Evolutionary conservation across 1,140 invertebrate genomes (phyloP).

Genomic region (Diprion similis): DNA sequence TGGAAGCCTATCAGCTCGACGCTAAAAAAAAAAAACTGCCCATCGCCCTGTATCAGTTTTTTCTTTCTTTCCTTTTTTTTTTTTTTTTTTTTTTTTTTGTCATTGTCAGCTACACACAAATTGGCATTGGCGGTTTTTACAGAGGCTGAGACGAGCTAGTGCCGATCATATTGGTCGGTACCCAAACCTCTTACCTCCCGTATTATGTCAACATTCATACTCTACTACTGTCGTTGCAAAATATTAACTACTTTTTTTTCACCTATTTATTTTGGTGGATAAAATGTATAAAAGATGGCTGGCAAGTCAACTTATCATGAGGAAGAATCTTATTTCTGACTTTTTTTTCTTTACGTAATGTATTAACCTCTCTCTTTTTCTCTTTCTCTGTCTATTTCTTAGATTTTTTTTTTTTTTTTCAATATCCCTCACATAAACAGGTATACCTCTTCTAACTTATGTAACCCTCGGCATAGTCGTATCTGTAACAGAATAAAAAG

Average conservation of each 20-base stretch:
- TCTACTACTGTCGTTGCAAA: constrained; percentile 57
- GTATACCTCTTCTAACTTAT: constrained; percentile 49
- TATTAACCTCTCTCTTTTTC: constrained; percentile 39
- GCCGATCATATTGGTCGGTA: not conserved
- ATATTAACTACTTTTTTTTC: constrained; percentile 56
- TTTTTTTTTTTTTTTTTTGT: not conserved
- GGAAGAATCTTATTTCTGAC: constrained; percentile 51
- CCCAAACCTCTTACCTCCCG: not conserved
- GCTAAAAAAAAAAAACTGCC: constrained; percentile 41
- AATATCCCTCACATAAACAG: constrained; percentile 42
- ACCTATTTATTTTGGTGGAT: constrained; percentile 55
- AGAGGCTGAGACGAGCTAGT: not conserved
- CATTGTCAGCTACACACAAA: constrained; percentile 13
- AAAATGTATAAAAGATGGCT: constrained; percentile 62
- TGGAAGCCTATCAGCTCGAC: constrained; percentile 61
- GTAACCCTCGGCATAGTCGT: constrained; percentile 50
- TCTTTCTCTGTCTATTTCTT: constrained; percentile 28
- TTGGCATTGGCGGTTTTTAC: constrained; percentile 14
- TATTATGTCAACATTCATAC: constrained; percentile 12
- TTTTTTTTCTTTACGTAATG: constrained; percentile 37
- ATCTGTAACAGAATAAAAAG: constrained; percentile 41
- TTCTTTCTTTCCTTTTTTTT: too few species aligned
- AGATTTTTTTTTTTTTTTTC: not conserved
- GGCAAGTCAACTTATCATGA: constrained; percentile 59
- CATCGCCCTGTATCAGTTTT: constrained; percentile 32